Base-by-base conservation (phyloP, 2,113 vertebrate species). In the Pangasianodon hypophthalmus region DNA sequence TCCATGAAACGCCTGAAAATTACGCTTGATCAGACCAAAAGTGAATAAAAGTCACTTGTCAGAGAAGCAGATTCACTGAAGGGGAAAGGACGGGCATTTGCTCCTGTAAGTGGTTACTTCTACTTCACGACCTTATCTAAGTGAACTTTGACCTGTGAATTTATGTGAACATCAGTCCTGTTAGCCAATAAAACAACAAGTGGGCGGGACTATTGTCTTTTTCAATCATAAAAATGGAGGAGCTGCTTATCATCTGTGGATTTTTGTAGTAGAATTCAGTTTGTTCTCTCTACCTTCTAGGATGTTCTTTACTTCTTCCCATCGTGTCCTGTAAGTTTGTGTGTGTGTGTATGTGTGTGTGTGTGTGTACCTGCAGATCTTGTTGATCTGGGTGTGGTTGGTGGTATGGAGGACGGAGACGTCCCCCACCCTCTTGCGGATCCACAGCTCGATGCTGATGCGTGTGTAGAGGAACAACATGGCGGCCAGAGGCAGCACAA, bases 391-490 rank as follows among this genome's bases (percentile, higher is more conserved):
- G 37, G 95, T 93, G 91, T 95, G 95, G 93, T 96, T 97, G 95
- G 96, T 96, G 90, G 96, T 95, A 86, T 91, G 95, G 88, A 97
- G 95, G 50, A 97, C 95, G 0, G 96, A 96, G 1, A 94, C 93
- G 92, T 97, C 96, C 1, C 96, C 97, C 41, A 97, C 95, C 64
- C 96, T 93, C 87, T 96, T 97, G 91, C 95, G 95, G 88, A 97
- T 95, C 97, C 97, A 97, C 90, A 97, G 88, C 91, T 96, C 95
- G 2, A 97, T 94, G 62, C 92, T 95, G 6, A 97, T 97, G 69
- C 96, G 94, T 0, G 95, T 96, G 93, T 97, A 97, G 62, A 97
- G 95, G 67, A 96, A 94, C 14, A 97, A 91, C 96, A 97, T 97
- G 90, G 95, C 93, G 0, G 94, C 92, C 90, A 97, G 90, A 0